Base-by-base conservation (phyloP, 1,140 invertebrate species). In the Myzus persicae region DNA sequence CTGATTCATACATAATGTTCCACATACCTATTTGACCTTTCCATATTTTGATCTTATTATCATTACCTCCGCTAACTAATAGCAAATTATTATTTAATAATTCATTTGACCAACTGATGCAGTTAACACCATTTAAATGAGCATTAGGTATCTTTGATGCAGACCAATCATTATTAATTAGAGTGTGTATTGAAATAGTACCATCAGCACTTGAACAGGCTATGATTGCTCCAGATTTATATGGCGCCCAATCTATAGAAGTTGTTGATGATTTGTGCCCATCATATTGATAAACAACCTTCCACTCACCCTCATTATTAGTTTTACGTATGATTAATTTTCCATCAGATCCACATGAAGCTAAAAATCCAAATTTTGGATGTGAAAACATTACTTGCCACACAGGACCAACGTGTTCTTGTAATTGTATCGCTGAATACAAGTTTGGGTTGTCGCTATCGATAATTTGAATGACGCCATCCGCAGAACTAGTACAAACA, bases 341-440 rank as follows among this genome's bases (percentile, higher is more conserved):
- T 48, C 97, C 97, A 95, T 99, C 99, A 95, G 99, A 99, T 59
- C 98, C 99, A 95, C 99, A 99, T 1, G 99, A 99, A 8, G 99
- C 99, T 94, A 99, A 95, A 40, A 99, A 95, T 6, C 98, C 99
- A 95, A 97, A 99, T 95, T 98, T 99, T 1, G 99, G 99, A 96
- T 99, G 99, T 11, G 99, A 98, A 99, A 99, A 99, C 81, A 98
- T 97, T 18, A 99, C 97, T 96, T 99, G 99, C 99, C 99, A 99
- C 24, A 98, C 99, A 1, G 99, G 99, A 6, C 99, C 99, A 94
- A 99, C 97, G 82, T 99, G 99, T 26, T 98, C 99, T 95, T 98
- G 98, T 11, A 99, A 96, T 95, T 99, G 98, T 20, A 98, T 98
- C 22, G 98, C 96, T 38, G 99, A 96, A 67, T 42, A 48, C 84